These are phyloP conservation scores for Stenotaenia linearis DNA, from an alignment of 2,888 invertebrate species.

Conservation along the genomic window DNA sequence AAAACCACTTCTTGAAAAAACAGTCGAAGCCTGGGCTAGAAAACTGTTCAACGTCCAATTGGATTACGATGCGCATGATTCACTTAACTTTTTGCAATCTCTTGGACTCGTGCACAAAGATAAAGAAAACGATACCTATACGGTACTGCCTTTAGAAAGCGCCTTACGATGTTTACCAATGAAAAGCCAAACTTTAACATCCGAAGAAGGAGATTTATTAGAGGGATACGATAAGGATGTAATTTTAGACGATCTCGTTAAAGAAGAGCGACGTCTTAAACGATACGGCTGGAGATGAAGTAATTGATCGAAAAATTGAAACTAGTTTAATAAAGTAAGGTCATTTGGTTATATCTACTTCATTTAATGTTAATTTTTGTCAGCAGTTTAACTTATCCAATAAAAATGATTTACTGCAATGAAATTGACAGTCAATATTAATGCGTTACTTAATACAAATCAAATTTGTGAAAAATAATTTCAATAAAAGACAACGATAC, in stretches of 20 bases:
- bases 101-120: conserved; percentile 2
- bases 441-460: background rate
- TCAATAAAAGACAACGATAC: background rate
- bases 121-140: background rate
- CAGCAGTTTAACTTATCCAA: background rate
- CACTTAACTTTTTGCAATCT: background rate
- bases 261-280: background rate
- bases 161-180: background rate
- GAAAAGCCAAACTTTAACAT: background rate
- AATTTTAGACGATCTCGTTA: conserved; percentile 8
- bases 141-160: background rate
- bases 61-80: conserved; percentile 18
- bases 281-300: conserved; percentile 24
- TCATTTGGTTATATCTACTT: background rate
- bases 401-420: background rate
- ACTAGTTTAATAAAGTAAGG: background rate
- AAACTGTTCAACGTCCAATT: background rate
- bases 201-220: conserved; percentile 26
- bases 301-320: background rate
- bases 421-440: background rate
- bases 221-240: conserved; percentile 31
- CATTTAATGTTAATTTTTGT: background rate
- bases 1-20: conserved; percentile 3
- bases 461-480: background rate
- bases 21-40: conserved; percentile 28